These are phyloP conservation scores for Ferdinandea cuprea DNA, from an alignment of 2,888 invertebrate genomes.

Conservation along the genomic window DNA sequence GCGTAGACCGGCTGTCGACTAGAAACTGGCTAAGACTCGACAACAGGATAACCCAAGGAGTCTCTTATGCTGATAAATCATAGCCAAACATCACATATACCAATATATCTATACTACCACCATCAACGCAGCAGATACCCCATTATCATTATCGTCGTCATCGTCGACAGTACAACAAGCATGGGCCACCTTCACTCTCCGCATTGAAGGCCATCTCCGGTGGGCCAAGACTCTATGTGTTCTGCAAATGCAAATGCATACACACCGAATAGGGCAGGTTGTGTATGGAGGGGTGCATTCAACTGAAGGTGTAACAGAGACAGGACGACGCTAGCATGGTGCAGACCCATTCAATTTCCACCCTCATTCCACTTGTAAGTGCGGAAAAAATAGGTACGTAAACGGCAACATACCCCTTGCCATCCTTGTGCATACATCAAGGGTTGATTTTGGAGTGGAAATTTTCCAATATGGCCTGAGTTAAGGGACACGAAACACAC, in stretches of 20 bases:
- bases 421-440: constrained; percentile 7
- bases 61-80: constrained; percentile 77
- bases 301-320: constrained; percentile 57
- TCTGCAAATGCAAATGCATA: constrained; percentile 66
- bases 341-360: constrained; percentile 73
- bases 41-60: constrained; percentile 82
- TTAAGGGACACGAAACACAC: constrained; percentile 44
- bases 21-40: constrained; percentile 81
- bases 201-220: constrained; percentile 72
- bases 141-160: constrained; percentile 52
- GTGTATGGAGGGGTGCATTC: constrained; percentile 49
- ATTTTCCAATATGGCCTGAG: constrained; percentile 63
- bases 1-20: constrained; percentile 82
- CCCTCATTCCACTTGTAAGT: constrained; percentile 73
- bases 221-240: constrained; percentile 53
- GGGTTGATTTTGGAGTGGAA: constrained; percentile 53
- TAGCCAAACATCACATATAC: constrained; percentile 44
- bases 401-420: constrained; percentile 3
- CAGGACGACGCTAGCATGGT: constrained; percentile 10
- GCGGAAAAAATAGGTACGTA: constrained; percentile 30
- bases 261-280: constrained; percentile 37
- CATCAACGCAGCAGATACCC: constrained; percentile 21
- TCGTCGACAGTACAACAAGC: constrained; percentile 20
- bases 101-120: constrained; percentile 23
- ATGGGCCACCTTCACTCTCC: constrained; percentile 59